Evolutionary conservation across 2,888 invertebrate species (phyloP), one percentile per base, ranked within the genome.

Genomic region (Erpobdella octoculata): DNA sequence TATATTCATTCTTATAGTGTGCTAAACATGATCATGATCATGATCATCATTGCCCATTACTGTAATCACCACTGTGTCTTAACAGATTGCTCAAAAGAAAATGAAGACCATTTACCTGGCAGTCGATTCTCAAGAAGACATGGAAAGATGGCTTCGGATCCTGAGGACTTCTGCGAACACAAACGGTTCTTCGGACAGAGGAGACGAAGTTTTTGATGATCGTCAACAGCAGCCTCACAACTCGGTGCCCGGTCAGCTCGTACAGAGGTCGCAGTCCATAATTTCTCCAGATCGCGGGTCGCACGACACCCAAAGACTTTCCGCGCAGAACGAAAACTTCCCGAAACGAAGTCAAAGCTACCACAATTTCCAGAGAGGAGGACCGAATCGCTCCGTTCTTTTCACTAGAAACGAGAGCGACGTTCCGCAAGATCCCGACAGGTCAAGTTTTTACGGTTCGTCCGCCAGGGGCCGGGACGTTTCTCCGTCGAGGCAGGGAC

Each of bases 61-160:
- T n/a, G n/a, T n/a, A n/a, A n/a, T n/a, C n/a, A n/a, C n/a, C n/a
- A n/a, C n/a, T n/a, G 46, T 71, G 69, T 71, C 61, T n/a, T 68
- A 73, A 2, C 74, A 81, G 81, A 89, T 92, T 77, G 93, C 93
- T 82, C 94, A 94, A 82, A 89, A 90, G 75, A 94, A 94, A 83
- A 93, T 93, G 91, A 88, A 93, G 81, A 93, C 93, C 0, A 92
- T 92, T 80, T 90, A 91, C 84, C 88, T 94, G 80, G 91, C 93
- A 0, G 91, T 93, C 1, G 92, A 93, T 77, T 89, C 89, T 73
- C 89, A 90, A 76, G 90, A 91, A 76, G 86, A 89, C 71, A 91
- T 92, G 91, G 86, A 89, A 81, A 90, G 91, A 79, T 94, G 94
- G 94, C 89, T 93, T n/a, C n/a, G n/a, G n/a, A n/a, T n/a, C 18